Evolutionary conservation across 2,888 invertebrate genomes (phyloP).

Genomic region (Drosophila nr. perissopoda): DNA sequence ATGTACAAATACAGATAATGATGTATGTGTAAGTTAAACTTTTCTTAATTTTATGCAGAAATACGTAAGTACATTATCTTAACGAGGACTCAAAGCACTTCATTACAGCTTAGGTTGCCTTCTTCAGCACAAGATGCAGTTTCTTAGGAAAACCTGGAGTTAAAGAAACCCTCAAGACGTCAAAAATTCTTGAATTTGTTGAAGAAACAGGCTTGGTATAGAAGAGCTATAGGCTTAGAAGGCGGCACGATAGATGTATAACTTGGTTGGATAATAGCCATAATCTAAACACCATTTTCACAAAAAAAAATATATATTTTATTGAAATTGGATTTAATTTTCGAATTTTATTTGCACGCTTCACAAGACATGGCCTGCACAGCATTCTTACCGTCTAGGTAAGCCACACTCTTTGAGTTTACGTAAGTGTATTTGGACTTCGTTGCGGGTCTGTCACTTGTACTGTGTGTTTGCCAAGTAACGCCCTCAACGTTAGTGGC

Average conservation of each 20-base stretch:
- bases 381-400: not conserved
- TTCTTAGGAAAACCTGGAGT: not conserved
- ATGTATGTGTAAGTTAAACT: not conserved
- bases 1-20: not conserved
- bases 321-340: not conserved
- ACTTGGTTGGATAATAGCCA: too few species aligned
- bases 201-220: not conserved
- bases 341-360: not conserved
- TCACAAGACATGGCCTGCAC: too few species aligned
- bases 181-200: not conserved
- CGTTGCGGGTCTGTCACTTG: not conserved
- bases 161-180: not conserved
- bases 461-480: slow-evolving; percentile 31
- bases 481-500: slow-evolving; percentile 41
- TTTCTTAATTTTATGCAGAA: not conserved
- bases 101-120: not conserved
- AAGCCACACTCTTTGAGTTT: not conserved
- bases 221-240: too few species aligned
- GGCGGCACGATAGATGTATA: too few species aligned
- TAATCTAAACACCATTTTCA: too few species aligned
- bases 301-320: not conserved
- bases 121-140: not conserved
- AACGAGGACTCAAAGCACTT: not conserved
- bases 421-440: slow-evolving; percentile 20
- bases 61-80: not conserved